Base-by-base conservation (phyloP, 92 coral and sea anemone genomes). In the Hydrozoanthus gracilis region DNA sequence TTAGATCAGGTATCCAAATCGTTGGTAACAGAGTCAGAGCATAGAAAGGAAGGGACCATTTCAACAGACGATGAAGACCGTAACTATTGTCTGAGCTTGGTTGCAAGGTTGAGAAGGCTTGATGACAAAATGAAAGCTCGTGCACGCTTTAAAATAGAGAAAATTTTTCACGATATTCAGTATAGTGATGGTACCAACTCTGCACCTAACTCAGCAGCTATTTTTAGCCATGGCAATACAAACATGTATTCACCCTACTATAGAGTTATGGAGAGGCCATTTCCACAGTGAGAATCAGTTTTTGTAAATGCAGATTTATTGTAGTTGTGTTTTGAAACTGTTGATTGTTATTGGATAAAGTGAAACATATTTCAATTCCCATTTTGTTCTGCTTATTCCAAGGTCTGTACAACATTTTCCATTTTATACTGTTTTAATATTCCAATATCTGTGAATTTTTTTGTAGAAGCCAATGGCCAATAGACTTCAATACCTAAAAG, bases 1-100 rank as follows among this genome's bases (percentile, higher is more conserved):
- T 76, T 76, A 52, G 67, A 76, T 76, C 82, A 76, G 67, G 82
- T 76, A 52, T 76, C 82, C 82, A 76, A 76, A 52, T 76, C 82
- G 10, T 8, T 76, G 82, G 67, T 76, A 52, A 7, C 82, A 76
- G 82, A 76, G 82, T 50, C 64, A 51, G 64, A 75, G 79, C 45
- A n/a, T 51, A 75, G 79, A 15, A 49, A 6, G 44, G 55, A 44
- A 71, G 77, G 51, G 77, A 71, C 14, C 7, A 16, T 10, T 71
- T 71, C 56, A 47, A 47, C 20, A 73, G 77, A 73, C 20, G 77
- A 73, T 9, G 77, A 45, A 73, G 58, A 73, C 77, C 55, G 54
- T 45, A 73, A 48, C 77, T 73, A 73, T 11, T 73, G 77, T 73
- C 58, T 76, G 65, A 76, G 80, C 80, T 76, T 76, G 80, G 80